Conservation (phyloP, 2,797 vertebrate species). For the Acanthopagrus latus region DNA sequence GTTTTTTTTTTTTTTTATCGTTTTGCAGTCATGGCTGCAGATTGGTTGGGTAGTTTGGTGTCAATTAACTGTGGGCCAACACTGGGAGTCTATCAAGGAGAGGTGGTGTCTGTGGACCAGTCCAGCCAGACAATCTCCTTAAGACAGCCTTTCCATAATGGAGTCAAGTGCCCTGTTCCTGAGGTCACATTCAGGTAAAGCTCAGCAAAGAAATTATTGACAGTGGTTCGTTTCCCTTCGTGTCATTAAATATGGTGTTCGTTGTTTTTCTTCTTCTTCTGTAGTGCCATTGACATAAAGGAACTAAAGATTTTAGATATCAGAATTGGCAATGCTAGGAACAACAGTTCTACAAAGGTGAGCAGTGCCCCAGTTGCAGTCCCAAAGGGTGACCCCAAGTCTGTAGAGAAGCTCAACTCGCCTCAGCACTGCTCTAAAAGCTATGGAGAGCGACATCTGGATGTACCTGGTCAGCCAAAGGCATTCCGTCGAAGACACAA, state of each 20-base stretch:
- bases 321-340: constrained; percentile 73
- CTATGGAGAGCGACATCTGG: constrained; percentile 91
- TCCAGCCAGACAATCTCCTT: constrained; percentile 96
- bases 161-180: constrained; percentile 95
- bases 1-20: not conserved
- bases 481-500: constrained; percentile 95
- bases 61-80: constrained; percentile 97
- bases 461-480: constrained; percentile 89
- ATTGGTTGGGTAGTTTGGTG: constrained; percentile 97
- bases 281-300: constrained; percentile 96
- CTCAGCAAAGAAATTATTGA: not conserved
- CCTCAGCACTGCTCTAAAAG: constrained; percentile 93
- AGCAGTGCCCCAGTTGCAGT: constrained; percentile 89
- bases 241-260: not conserved
- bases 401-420: constrained; percentile 81
- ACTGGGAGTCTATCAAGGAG: constrained; percentile 96
- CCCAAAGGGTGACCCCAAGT: constrained; percentile 86
- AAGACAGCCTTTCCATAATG: constrained; percentile 96
- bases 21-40: constrained; percentile 88
- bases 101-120: constrained; percentile 96
- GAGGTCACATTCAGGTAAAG: constrained; percentile 99
- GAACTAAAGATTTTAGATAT: constrained; percentile 98
- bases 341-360: constrained; percentile 56
- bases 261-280: not conserved
- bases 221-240: not conserved